Base-by-base conservation (phyloP, 2,888 invertebrate genomes). In the Rotaria magnacalcarata region DNA sequence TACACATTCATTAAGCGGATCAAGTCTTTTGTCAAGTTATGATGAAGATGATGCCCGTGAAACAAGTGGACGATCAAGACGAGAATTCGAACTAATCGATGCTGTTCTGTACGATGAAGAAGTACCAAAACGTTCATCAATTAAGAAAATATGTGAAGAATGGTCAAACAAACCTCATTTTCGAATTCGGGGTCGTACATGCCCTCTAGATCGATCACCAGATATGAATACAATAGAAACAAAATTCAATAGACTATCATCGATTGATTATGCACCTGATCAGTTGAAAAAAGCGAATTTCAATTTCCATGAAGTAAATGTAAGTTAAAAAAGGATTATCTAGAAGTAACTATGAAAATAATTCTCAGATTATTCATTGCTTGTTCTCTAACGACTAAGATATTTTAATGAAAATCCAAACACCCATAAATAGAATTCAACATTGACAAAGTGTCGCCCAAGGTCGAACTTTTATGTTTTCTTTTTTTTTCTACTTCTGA, bases 51-150 rank as follows among this genome's bases (percentile, higher is more conserved):
- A 80, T 47, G 80, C 24, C 1, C 80, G n/a, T 80, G 80, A 80
- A 80, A 80, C 80, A n/a, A 47, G 24, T 80, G 80, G 80, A 43
- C 80, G 80, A 43, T 47, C 80, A 80, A 19, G n/a, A 80, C 80
- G 80, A n/a, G 80, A 80, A 80, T 80, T 80, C 8, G 80, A 80
- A 41, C 47, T 47, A 80, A 80, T 80, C 5, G 80, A 80, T 80
- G 47, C 47, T 47, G 80, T 80, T 6, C 47, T 80, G 4, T 80
- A n/a, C 47, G 5, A 6, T 47, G 80, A 80, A 47, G 43, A 43
- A 80, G 2, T 14, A 47, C 43, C 80, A 8, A 80, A 80, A 47
- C 80, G 80, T 10, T 24, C 80, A n/a, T 47, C 43, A 47, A 47
- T 47, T 5, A 80, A 80, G 14, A 80, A 80, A 80, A 80, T 80